These are phyloP conservation scores for Plectus sambesii DNA, from an alignment of 1,140 invertebrate species.

Conservation along the genomic window DNA sequence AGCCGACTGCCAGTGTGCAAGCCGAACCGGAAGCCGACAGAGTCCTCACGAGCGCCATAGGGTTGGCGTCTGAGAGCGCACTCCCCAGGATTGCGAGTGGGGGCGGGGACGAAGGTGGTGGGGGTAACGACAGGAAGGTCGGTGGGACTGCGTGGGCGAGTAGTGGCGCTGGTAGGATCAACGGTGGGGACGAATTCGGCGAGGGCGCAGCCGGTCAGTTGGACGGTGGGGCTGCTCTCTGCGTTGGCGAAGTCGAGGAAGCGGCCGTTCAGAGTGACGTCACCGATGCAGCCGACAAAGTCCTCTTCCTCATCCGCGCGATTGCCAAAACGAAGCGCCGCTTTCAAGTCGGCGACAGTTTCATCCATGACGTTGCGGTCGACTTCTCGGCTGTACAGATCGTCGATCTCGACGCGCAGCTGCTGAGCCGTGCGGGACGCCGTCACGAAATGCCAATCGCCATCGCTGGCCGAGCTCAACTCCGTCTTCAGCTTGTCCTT, in stretches of 20 bases:
- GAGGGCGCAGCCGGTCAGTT: conserved; percentile 57
- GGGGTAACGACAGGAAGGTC: no score
- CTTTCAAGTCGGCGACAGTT: conserved; percentile 52
- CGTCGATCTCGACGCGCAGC: conserved; percentile 67
- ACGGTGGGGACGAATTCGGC: conserved; percentile 21
- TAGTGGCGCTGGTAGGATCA: conserved; percentile 7
- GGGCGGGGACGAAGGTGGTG: no score
- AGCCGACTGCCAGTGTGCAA: conserved; percentile 49
- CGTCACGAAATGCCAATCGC: conserved; percentile 80
- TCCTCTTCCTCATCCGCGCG: conserved; percentile 34
- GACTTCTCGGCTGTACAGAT: conserved; percentile 50
- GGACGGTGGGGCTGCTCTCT: no score
- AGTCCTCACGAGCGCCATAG: conserved; percentile 39
- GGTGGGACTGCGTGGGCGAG: no score
- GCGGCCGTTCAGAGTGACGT: conserved; percentile 67
- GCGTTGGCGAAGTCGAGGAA: conserved; percentile 69
- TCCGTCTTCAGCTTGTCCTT: conserved; percentile 40
- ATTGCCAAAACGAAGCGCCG: conserved; percentile 9
- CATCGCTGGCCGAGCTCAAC: conserved; percentile 59
- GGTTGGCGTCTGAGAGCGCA: conserved; percentile 50
- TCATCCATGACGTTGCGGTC: conserved; percentile 46
- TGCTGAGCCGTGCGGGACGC: conserved; percentile 57
- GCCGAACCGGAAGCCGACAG: conserved; percentile 49
- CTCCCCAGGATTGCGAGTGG: no score
- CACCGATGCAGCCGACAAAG: conserved; percentile 72